phyloP scores from a whole-genome alignment of 2,888 invertebrate species.

The Gari tellinella region DNA sequence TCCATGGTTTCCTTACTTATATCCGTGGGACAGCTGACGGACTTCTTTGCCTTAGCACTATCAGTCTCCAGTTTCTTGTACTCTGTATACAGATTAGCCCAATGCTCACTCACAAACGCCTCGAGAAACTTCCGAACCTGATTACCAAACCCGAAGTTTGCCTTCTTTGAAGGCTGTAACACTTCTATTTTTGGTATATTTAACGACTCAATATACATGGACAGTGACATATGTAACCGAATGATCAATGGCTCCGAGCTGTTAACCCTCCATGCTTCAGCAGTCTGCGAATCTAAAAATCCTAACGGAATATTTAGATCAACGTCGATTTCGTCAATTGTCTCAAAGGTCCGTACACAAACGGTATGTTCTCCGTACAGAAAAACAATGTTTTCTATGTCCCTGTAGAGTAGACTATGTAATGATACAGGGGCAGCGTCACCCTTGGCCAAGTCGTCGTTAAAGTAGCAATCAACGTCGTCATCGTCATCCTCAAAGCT shows the following conservation, averaged over 20 bases:
- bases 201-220: conserved; percentile 73
- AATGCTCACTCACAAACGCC: conserved; percentile 61
- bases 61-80: conserved; percentile 19
- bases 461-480: conserved; percentile 10
- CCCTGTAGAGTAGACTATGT: conserved; percentile 57
- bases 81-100: conserved; percentile 57
- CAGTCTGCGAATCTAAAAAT: conserved; percentile 66
- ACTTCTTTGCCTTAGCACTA: conserved; percentile 31
- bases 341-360: conserved; percentile 65
- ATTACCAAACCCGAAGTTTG: conserved; percentile 75
- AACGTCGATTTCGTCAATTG: conserved; percentile 77
- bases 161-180: conserved; percentile 75
- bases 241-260: conserved; percentile 72
- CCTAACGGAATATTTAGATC: conserved; percentile 68
- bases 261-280: conserved; percentile 76
- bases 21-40: conserved; percentile 26
- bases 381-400: conserved; percentile 69
- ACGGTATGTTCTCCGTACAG: conserved; percentile 69
- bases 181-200: conserved; percentile 75
- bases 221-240: conserved; percentile 70
- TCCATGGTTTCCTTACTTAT: conserved; percentile 5
- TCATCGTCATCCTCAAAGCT: conserved; percentile 52
- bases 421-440: conserved; percentile 35
- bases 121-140: conserved; percentile 76
- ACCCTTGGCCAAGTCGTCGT: conserved; percentile 15